Base-by-base conservation (phyloP, 2,888 invertebrate species). In the Adelphocoris suturalis region DNA sequence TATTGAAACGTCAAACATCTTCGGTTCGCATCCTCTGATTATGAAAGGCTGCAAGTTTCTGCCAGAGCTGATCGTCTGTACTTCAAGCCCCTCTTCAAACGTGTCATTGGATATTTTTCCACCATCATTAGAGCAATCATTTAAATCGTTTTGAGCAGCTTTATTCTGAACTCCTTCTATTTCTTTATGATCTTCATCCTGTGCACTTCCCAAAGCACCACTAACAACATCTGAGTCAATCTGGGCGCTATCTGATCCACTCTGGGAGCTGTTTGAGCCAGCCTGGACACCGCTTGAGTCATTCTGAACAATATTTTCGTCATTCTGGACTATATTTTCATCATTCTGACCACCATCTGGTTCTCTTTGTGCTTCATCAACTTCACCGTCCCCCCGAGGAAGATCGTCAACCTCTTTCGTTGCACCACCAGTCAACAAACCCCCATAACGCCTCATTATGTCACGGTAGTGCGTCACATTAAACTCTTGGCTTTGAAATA, bases 1-100 rank as follows among this genome's bases (percentile, higher is more conserved):
- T 5, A 88, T 55, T 0, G 86, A 86, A 12, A 55, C 78, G n/a
- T 88, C 88, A 28, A 88, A 88, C 80, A 88, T 78, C 78, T 55
- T 76, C 11, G 88, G 76, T 27, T 76, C 78, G 16, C 37, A 46
- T 23, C 86, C 76, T 47, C 23, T 86, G 19, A 75, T 76, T n/a
- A 86, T 27, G 16, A 86, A 75, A 13, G 86, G 75, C 27, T 86
- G 86, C 23, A 28, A 14, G 23, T 76, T 76, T 61, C 55, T 37
- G 37, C 37, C 37, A 7, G 3, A 4, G 37, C 7, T 37, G 16
- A 16, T 14, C 27, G 3, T 76, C 7, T 57, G 57, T 57, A 5
- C 16, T 57, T 57, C 4, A 16, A 57, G 9, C 2, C 19, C n/a
- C 9, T 9, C 4, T 5, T 2, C 37, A 7, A 37, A 2, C 37